Conservation (phyloP, 2,888 invertebrate genomes). For the Lymantria dispar region DNA sequence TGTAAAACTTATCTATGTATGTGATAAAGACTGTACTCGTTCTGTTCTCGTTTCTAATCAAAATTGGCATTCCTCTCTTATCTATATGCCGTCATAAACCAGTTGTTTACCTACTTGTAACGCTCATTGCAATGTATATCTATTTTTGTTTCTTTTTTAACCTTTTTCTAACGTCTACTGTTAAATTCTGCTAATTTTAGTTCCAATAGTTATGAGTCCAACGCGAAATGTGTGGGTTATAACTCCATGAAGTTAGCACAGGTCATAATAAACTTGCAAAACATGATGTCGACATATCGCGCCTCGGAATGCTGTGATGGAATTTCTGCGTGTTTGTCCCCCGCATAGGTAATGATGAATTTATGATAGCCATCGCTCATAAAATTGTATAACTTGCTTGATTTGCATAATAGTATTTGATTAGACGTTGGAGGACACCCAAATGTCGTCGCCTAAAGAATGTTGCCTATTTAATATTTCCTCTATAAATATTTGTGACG, state of each 20-base stretch:
- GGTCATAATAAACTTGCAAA: constrained; percentile 48
- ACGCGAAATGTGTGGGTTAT: constrained; percentile 20
- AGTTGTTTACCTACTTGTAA: constrained; percentile 55
- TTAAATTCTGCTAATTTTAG: constrained; percentile 11
- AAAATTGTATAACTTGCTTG: constrained; percentile 62
- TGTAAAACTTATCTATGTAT: constrained; percentile 66
- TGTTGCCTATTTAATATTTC: constrained; percentile 63
- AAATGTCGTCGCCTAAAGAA: constrained; percentile 52
- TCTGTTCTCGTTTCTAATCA: constrained; percentile 73
- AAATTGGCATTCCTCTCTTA: constrained; percentile 75
- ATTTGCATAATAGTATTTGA: constrained; percentile 71
- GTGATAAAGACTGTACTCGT: constrained; percentile 55
- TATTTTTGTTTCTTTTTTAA: constrained; percentile 24
- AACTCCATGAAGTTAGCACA: constrained; percentile 31
- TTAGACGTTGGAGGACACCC: constrained; percentile 52
- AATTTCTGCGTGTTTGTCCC: constrained; percentile 49
- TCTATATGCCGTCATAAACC: constrained; percentile 59
- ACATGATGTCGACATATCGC: constrained; percentile 50
- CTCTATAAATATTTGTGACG: constrained; percentile 53
- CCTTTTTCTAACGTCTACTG: not conserved
- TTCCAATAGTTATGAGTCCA: constrained; percentile 18
- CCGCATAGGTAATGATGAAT: constrained; percentile 61
- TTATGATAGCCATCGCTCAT: constrained; percentile 54
- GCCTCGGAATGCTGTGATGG: constrained; percentile 44
- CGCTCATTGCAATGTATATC: constrained; percentile 46